Base-by-base conservation (phyloP, 92 coral and sea anemone genomes). In the Scolanthus callimorphus region DNA sequence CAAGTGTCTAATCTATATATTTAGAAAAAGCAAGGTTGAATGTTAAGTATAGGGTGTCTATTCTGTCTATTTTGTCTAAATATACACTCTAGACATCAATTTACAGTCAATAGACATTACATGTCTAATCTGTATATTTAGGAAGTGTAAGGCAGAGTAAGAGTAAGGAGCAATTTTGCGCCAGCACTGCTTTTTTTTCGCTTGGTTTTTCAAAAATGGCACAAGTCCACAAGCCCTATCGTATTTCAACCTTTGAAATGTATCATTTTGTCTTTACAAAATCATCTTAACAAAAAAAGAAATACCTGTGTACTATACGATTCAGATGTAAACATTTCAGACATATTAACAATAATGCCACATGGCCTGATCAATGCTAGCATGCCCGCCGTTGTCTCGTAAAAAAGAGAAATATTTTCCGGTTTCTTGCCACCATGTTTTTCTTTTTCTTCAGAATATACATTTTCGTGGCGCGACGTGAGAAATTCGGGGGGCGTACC, bases 201-300 rank as follows among this genome's bases (percentile, higher is more conserved):
- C 67, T 39, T 70, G 81, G 49, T 84, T 77, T 27, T 44, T 70
- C 8, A 83, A 57, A 49, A 23, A 83, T 0, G 91, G 86, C 27
- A 67, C 85, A 3, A 84, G 29, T 17, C 82, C 85, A 63, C 85
- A 80, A 3, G 86, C 82, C 28, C 91, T 73, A 27, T 78, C 86
- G 15, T 34, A 34, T 11, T 73, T 79, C 3, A 77, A 27, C 27
- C 67, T 47, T 46, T 58, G 11, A 77, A 47, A 41, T 75, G 41
- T 26, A 29, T 20, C 29, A 77, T 58, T 41, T 67, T 30, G 59
- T 58, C 43, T 1, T 37, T 39, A 41, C 70, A 65, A 44, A 73
- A 73, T 29, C 54, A 51, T 27, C 64, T 62, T 11, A 78, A 48
- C n/a, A 78, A 49, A 28, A 79, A 79, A 20, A 79, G 62, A 70